Percentiles rank a stretch among this genome's conserved stretches.
Evolutionary conservation across 2,113 vertebrate genomes (phyloP).

Genomic region (Colaptes auratus): DNA sequence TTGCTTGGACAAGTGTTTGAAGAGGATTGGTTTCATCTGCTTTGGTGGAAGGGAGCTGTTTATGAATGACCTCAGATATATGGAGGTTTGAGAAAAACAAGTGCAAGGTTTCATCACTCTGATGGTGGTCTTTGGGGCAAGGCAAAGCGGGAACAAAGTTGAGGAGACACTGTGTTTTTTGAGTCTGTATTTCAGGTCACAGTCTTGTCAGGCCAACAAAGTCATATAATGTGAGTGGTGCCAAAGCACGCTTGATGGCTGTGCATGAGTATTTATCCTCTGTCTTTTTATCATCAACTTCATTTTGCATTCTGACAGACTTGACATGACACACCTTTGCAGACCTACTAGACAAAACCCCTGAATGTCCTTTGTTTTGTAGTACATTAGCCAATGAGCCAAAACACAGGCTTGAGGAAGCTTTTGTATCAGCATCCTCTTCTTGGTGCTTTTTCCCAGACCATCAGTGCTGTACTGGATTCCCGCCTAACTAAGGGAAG

Average conservation of each 20-base stretch:
- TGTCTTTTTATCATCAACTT: not conserved
- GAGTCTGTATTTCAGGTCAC: constrained; percentile 7
- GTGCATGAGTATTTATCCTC: not conserved
- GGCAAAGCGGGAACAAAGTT: not conserved
- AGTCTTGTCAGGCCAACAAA: not conserved
- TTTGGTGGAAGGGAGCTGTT: not conserved
- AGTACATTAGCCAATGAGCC: not conserved
- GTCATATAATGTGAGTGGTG: not conserved
- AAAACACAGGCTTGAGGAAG: not conserved
- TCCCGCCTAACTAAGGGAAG: not conserved
- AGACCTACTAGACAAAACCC: not conserved
- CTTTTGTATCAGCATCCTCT: not conserved
- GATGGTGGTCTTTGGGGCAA: not conserved
- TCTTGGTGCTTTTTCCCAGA: not conserved
- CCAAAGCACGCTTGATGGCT: not conserved
- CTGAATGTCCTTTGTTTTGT: not conserved
- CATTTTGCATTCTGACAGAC: not conserved
- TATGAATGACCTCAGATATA: not conserved
- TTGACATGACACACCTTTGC: not conserved
- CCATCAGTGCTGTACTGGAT: not conserved
- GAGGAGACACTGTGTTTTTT: not conserved
- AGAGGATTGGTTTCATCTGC: not conserved
- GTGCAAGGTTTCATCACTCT: not conserved
- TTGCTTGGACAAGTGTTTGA: not conserved
- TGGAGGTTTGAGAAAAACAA: not conserved